Conservation (phyloP, 2,113 vertebrate species). For the Sprattus sprattus region DNA sequence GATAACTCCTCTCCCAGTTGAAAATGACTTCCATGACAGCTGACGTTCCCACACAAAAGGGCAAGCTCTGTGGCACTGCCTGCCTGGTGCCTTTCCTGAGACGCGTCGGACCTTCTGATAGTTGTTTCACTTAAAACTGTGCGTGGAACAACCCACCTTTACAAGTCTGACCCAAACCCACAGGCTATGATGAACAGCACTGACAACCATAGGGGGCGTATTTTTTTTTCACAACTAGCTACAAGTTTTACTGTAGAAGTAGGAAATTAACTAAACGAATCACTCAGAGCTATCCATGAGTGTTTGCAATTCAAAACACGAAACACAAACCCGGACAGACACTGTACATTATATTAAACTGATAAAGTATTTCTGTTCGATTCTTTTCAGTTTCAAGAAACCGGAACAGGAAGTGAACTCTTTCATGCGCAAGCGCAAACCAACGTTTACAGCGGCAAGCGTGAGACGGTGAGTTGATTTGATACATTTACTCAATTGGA, state of each 20-base stretch:
- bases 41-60: not conserved
- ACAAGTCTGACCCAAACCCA: too few species aligned
- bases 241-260: too few species aligned
- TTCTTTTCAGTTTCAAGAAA: not conserved
- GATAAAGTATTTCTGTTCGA: too few species aligned
- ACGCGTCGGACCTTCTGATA: not conserved
- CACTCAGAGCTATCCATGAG: too few species aligned
- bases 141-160: too few species aligned
- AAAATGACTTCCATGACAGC: not conserved
- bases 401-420: constrained; percentile 42
- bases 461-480: constrained; percentile 58
- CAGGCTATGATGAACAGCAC: too few species aligned
- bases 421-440: constrained; percentile 47
- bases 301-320: too few species aligned
- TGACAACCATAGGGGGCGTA: not conserved
- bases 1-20: not conserved
- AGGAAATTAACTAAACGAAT: too few species aligned
- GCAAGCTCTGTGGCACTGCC: not conserved
- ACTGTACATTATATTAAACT: too few species aligned
- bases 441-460: constrained; percentile 17
- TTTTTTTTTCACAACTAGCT: too few species aligned
- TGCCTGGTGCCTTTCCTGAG: not conserved
- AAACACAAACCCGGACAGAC: too few species aligned
- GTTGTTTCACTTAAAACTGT: too few species aligned
- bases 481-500: not conserved